A percentile compares a stretch with the other conserved stretches of the same genome.
These are phyloP conservation scores for Protobothrops flavoviridis DNA, from an alignment of 2,113 vertebrate species.

Conservation along the genomic window DNA sequence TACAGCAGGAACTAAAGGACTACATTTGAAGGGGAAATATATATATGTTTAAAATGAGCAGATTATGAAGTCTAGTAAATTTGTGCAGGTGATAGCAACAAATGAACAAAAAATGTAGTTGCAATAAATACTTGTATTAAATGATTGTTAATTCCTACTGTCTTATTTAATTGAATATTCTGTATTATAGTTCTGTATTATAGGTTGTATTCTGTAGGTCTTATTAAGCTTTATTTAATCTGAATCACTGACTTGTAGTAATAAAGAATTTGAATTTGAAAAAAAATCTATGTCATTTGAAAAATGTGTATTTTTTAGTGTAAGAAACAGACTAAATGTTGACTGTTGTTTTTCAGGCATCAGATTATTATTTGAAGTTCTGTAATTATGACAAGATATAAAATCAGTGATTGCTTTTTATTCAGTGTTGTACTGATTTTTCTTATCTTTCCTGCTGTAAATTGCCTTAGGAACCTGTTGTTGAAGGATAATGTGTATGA, in stretches of 20 bases:
- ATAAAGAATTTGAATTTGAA: not conserved
- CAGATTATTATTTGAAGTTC: not conserved
- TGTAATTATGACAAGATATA: not conserved
- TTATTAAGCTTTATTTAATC: not conserved
- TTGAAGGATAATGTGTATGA: not conserved
- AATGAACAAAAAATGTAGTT: not conserved
- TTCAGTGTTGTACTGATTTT: not conserved
- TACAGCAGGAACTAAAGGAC: not conserved
- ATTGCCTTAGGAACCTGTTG: not conserved
- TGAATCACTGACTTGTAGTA: not conserved
- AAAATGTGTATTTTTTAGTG: not conserved
- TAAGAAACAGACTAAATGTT: not conserved
- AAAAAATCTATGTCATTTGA: not conserved
- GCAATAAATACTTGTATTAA: not conserved
- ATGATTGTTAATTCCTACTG: not conserved
- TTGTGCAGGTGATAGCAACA: not conserved
- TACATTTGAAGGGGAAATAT: not conserved
- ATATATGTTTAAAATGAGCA: too few relatives aligned
- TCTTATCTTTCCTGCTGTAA: not conserved
- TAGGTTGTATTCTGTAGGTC: not conserved
- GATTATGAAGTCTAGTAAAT: too few relatives aligned
- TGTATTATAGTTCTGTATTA: not conserved
- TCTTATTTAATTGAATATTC: not conserved
- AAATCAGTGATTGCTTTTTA: not conserved
- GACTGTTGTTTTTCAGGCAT: not conserved